These are phyloP conservation scores for Helobdella robusta DNA, from an alignment of 2,888 invertebrate genomes.

Conservation along the genomic window DNA sequence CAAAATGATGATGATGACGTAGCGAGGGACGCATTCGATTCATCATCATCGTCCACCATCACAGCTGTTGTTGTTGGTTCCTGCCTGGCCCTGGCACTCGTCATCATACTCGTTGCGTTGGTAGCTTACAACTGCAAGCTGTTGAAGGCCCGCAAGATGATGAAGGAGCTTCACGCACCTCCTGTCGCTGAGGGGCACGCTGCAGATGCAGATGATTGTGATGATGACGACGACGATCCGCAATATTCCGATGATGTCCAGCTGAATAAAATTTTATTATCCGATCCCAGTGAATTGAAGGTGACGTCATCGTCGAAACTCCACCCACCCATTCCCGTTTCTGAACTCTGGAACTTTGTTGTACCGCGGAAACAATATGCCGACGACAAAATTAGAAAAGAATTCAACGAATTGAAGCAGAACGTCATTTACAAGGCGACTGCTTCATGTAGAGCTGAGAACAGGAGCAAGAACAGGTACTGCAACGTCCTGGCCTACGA, in stretches of 20 bases:
- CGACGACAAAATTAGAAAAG: constrained; percentile 41
- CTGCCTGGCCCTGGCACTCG: constrained; percentile 26
- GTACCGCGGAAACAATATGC: constrained; percentile 43
- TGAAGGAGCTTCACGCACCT: neutral
- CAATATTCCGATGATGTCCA: no score
- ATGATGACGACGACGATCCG: no score
- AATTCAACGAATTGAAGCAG: constrained; percentile 42
- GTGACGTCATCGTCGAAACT: constrained; percentile 32
- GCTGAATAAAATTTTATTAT: no score
- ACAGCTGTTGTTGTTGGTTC: constrained; percentile 31
- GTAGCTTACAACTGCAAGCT: constrained; percentile 12
- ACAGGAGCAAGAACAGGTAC: constrained; percentile 47
- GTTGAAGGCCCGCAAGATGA: constrained; percentile 1
- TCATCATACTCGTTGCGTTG: constrained; percentile 30
- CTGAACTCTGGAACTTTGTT: constrained; percentile 47
- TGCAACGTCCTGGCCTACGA: constrained; percentile 49
- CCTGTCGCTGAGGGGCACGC: no score
- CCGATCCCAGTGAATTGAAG: no score
- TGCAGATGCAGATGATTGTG: no score
- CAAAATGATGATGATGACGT: no score
- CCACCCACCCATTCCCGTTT: constrained; percentile 41
- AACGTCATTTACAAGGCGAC: constrained; percentile 44
- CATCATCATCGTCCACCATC: constrained; percentile 21
- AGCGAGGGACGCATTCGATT: no score
- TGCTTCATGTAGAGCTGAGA: constrained; percentile 44